Conservation (phyloP, 2,113 vertebrate species). For the Seriola quinqueradiata region DNA sequence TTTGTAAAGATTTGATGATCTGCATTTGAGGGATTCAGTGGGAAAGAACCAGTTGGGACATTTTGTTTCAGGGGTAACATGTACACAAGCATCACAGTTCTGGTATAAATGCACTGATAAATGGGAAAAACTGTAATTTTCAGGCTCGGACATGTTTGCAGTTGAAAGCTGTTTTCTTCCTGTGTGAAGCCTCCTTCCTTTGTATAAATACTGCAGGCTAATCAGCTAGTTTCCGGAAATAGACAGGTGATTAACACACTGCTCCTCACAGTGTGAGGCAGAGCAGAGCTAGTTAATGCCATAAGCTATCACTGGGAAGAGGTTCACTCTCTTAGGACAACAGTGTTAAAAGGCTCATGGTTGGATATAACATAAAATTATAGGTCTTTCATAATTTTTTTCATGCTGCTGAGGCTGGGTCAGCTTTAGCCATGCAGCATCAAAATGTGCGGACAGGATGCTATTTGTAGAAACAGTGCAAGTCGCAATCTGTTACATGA, state of each 20-base stretch:
- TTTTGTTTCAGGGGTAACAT: not conserved
- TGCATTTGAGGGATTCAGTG: not conserved
- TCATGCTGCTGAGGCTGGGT: not conserved
- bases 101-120: not conserved
- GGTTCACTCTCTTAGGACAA: conserved; percentile 7
- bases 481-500: not conserved
- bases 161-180: conserved; percentile 52
- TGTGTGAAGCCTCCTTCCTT: conserved; percentile 57
- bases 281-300: conserved; percentile 65
- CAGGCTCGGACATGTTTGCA: conserved; percentile 28
- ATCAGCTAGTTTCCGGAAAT: conserved; percentile 72
- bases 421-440: not conserved
- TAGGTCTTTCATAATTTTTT: not conserved
- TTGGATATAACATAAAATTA: not conserved
- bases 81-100: not conserved
- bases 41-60: not conserved
- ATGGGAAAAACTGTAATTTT: not conserved
- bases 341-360: conserved; percentile 13
- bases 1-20: not conserved
- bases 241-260: conserved; percentile 71
- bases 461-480: not conserved
- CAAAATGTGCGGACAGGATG: not conserved
- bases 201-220: conserved; percentile 72
- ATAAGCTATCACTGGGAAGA: conserved; percentile 50
- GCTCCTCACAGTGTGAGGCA: conserved; percentile 47